A percentile compares a stretch with the other conserved stretches of the same genome.
Conservation (phyloP, 2,797 vertebrate genomes). For the Aeoliscus strigatus region DNA sequence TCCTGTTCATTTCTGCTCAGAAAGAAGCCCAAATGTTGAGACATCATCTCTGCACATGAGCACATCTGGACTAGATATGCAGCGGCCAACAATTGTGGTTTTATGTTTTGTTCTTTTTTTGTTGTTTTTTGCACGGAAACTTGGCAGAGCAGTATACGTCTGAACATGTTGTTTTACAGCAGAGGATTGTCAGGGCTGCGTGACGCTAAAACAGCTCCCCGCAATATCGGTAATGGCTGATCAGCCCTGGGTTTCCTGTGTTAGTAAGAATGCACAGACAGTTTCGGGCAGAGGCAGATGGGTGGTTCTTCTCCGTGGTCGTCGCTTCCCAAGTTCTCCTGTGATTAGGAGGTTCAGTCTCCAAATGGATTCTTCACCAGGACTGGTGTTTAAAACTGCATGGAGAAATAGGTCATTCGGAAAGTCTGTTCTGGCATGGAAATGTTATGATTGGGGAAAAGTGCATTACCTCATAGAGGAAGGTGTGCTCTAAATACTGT, state of each 20-base stretch:
- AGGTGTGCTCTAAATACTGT: conserved; percentile 55
- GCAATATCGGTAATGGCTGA: conserved; percentile 34
- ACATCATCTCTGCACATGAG: conserved; percentile 44
- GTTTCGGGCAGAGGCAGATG: conserved; percentile 48
- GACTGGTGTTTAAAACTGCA: conserved; percentile 54
- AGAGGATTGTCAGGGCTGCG: conserved; percentile 11
- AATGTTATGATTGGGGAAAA: conserved; percentile 62
- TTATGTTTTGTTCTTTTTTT: conserved; percentile 45
- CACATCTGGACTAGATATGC: conserved; percentile 70
- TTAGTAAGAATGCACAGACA: not conserved
- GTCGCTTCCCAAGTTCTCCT: conserved; percentile 44
- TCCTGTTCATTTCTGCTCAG: conserved; percentile 38
- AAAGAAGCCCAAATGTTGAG: conserved; percentile 40
- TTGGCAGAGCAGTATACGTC: conserved; percentile 55
- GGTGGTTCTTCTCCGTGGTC: conserved; percentile 44
- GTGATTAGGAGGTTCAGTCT: conserved; percentile 68
- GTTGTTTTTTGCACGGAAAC: conserved; percentile 29
- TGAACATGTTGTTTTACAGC: conserved; percentile 49
- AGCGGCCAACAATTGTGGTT: conserved; percentile 48
- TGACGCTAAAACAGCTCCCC: conserved; percentile 16
- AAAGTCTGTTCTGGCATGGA: conserved; percentile 63
- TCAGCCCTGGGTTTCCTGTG: conserved; percentile 8
- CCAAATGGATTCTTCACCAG: conserved; percentile 54
- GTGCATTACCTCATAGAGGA: conserved; percentile 55
- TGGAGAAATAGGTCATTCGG: conserved; percentile 72